Base-by-base conservation (phyloP, 1,140 invertebrate genomes). In the Phenacoccus solenopsis region DNA sequence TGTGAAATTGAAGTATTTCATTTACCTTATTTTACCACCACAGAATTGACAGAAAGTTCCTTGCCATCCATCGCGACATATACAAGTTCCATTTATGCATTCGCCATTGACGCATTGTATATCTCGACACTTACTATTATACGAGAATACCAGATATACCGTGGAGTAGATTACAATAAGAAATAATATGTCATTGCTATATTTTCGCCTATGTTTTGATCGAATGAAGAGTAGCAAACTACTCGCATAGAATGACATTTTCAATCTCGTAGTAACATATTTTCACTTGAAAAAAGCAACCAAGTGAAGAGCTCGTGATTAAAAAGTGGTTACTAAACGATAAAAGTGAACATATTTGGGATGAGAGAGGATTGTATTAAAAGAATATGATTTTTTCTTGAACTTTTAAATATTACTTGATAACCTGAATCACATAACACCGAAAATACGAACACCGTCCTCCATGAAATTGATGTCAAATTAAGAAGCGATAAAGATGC, bases 11-110 rank as follows among this genome's bases (percentile, higher is more conserved):
- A 9, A 0, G 13, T 10, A 61, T 0, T n/a, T n/a, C n/a, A 72
- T 69, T 84, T 82, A 95, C 93, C 88, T 91, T 76, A 94, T 87
- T 87, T 94, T 93, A 71, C 93, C 92, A 69, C 87, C 89, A 82
- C 93, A 95, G 78, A 88, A 90, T 78, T 94, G 90, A 81, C 93
- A 96, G 73, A 86, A 85, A 24, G 85, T 80, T 7, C 92, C 92
- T 79, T 91, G 89, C 93, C 93, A 96, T 67, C 93, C 93, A 77
- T 91, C 89, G 76, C 85, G 84, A 82, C 93, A 96, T 69, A 90
- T 80, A 83, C 93, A 96, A 76, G 84, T 90, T 75, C 86, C 89
- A 82, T 91, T 93, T 77, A 86, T 83, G 84, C 91, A 94, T 69
- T 84, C 80, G 28, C 89, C 90, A 79, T 90, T 87, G 73, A 84